Percentiles rank a stretch among this genome's conserved stretches.
These are phyloP conservation scores for Rambutsinella grinnellia DNA, from an alignment of 2,888 invertebrate genomes.

Conservation along the genomic window DNA sequence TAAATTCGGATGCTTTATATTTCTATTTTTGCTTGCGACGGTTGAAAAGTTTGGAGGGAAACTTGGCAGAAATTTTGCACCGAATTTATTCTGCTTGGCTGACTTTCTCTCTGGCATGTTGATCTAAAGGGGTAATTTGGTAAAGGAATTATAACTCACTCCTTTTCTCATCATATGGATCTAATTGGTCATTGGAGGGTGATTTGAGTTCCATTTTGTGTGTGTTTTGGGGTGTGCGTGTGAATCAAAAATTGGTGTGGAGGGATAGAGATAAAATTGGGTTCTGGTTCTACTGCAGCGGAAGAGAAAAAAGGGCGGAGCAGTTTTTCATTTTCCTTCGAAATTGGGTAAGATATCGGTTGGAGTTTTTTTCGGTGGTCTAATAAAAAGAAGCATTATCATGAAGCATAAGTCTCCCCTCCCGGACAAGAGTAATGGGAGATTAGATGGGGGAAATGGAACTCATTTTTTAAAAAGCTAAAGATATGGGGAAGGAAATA, in stretches of 20 bases:
- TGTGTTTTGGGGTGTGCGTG: neutral
- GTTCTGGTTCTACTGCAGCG: neutral
- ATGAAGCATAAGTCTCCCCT: neutral
- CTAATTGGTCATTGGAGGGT: constrained; percentile 52
- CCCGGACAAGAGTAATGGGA: neutral
- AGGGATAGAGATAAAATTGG: neutral
- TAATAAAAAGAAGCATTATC: neutral
- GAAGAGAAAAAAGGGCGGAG: too few species aligned
- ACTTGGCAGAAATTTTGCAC: too few species aligned
- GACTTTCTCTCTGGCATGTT: neutral
- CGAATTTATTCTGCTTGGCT: constrained; percentile 6
- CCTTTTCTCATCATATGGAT: constrained; percentile 23
- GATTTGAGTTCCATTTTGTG: constrained; percentile 29
- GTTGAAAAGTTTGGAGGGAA: too few species aligned
- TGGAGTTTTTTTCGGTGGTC: neutral
- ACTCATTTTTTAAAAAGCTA: neutral
- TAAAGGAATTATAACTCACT: too few species aligned
- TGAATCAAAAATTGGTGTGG: neutral
- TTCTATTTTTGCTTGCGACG: too few species aligned
- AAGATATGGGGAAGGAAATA: neutral
- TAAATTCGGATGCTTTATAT: too few species aligned
- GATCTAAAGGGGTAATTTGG: too few species aligned
- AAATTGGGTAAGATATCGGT: neutral
- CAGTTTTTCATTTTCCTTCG: too few species aligned
- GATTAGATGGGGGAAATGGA: neutral